These are phyloP conservation scores for Euphydryas editha DNA, from an alignment of 2,888 invertebrate genomes.

Conservation along the genomic window DNA sequence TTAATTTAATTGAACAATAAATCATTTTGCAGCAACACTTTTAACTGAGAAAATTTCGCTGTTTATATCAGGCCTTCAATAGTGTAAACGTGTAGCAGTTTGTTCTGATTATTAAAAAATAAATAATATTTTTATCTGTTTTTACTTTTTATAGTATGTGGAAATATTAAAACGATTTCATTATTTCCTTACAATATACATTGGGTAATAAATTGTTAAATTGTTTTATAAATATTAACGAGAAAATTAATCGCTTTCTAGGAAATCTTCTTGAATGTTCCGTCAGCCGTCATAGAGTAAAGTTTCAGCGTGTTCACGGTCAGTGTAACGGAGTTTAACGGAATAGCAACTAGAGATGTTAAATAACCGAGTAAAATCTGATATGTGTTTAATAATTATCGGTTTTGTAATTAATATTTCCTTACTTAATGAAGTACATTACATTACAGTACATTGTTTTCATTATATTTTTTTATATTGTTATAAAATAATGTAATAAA, in stretches of 20 bases:
- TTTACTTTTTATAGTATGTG: conserved; percentile 4
- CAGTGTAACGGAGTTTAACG: conserved; percentile 35
- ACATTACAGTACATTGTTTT: too few relatives aligned
- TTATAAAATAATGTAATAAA: background rate
- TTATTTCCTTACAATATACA: background rate
- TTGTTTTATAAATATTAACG: background rate
- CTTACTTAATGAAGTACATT: background rate
- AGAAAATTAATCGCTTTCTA: background rate
- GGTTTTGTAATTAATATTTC: background rate
- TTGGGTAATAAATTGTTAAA: too few relatives aligned
- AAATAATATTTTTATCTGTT: background rate
- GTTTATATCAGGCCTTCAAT: background rate
- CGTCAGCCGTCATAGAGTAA: background rate
- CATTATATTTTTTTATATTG: background rate
- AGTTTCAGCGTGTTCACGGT: conserved; percentile 14
- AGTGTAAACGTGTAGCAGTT: background rate
- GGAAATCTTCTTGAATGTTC: too few relatives aligned
- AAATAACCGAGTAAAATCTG: conserved; percentile 33
- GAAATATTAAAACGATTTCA: background rate
- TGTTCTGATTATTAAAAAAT: too few relatives aligned
- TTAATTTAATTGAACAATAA: background rate
- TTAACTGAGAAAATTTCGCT: background rate
- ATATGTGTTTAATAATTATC: conserved; percentile 23
- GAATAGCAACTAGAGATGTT: conserved; percentile 20
- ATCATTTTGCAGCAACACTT: background rate